Conservation (phyloP, 2,888 invertebrate species). For the Eristalinus sepulchralis region DNA sequence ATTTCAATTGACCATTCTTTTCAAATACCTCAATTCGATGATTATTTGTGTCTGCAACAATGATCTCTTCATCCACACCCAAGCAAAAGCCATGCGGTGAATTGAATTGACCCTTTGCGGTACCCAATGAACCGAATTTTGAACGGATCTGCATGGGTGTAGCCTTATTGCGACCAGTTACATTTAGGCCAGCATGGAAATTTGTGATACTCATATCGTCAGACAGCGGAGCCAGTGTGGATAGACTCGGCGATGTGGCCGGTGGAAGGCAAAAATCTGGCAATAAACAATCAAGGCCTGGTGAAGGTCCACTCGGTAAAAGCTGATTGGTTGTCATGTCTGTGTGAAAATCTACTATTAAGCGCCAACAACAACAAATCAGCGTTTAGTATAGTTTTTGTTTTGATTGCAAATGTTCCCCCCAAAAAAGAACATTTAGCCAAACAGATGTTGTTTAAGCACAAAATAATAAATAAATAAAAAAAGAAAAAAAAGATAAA, state of each 20-base stretch:
- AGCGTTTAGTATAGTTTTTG: constrained; percentile 54
- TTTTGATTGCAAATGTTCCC: constrained; percentile 34
- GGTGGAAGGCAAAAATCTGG: constrained; percentile 84
- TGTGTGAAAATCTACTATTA: constrained; percentile 79
- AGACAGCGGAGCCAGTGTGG: constrained; percentile 80
- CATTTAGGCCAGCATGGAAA: constrained; percentile 82
- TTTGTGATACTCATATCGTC: constrained; percentile 81
- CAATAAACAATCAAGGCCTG: constrained; percentile 83
- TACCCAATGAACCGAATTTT: constrained; percentile 96
- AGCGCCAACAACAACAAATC: constrained; percentile 75
- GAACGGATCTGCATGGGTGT: constrained; percentile 93
- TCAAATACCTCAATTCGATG: constrained; percentile 98
- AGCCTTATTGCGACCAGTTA: constrained; percentile 86
- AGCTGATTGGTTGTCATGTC: constrained; percentile 81
- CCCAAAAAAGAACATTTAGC: constrained; percentile 39
- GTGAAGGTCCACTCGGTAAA: constrained; percentile 84
- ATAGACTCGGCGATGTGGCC: constrained; percentile 84
- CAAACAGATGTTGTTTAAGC: constrained; percentile 60
- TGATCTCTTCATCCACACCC: constrained; percentile 96
- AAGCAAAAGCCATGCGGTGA: constrained; percentile 98
- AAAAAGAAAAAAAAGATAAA: constrained; percentile 30
- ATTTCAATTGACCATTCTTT: constrained; percentile 95
- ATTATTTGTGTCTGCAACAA: constrained; percentile 98
- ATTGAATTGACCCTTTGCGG: constrained; percentile 96
- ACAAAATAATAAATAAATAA: constrained; percentile 43